Evolutionary conservation across 2,113 vertebrate genomes (phyloP).

Genomic region (Epinephelus fuscoguttatus): DNA sequence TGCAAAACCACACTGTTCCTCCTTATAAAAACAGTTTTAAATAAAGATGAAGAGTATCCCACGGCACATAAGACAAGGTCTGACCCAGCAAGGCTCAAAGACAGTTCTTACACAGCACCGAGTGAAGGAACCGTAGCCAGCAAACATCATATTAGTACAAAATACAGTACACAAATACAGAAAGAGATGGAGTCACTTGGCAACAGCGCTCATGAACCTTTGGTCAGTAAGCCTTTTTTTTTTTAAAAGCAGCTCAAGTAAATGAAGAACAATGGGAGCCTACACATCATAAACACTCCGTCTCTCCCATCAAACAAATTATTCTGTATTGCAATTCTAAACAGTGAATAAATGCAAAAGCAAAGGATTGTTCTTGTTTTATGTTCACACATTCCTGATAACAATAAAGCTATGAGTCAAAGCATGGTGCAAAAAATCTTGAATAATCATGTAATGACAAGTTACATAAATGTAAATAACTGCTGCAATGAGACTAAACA

Average conservation of each 20-base stretch:
- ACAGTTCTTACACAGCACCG: conserved; percentile 80
- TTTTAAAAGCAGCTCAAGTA: conserved; percentile 77
- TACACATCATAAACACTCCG: conserved; percentile 50
- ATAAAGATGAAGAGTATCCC: conserved; percentile 83
- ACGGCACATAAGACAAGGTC: conserved; percentile 75
- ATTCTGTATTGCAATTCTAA: conserved; percentile 52
- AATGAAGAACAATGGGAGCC: conserved; percentile 68
- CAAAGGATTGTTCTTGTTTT: conserved; percentile 58
- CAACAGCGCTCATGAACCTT: conserved; percentile 73
- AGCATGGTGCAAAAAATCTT: conserved; percentile 63
- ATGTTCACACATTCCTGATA: conserved; percentile 69
- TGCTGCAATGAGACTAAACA: conserved; percentile 62
- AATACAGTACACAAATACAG: conserved; percentile 82
- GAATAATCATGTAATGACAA: conserved; percentile 64
- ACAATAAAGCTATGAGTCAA: conserved; percentile 75
- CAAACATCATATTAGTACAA: conserved; percentile 75
- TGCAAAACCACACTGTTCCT: conserved; percentile 84
- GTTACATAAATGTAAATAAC: conserved; percentile 71
- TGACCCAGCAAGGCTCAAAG: conserved; percentile 78
- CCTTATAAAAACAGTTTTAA: conserved; percentile 83
- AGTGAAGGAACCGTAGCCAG: conserved; percentile 68
- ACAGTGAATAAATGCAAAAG: conserved; percentile 76
- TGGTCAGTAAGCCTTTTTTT: conserved; percentile 73
- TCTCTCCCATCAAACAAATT: conserved; percentile 40
- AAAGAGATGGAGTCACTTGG: conserved; percentile 66